Conservation (phyloP, 2,888 invertebrate genomes). For the Tenthredo mesomela region DNA sequence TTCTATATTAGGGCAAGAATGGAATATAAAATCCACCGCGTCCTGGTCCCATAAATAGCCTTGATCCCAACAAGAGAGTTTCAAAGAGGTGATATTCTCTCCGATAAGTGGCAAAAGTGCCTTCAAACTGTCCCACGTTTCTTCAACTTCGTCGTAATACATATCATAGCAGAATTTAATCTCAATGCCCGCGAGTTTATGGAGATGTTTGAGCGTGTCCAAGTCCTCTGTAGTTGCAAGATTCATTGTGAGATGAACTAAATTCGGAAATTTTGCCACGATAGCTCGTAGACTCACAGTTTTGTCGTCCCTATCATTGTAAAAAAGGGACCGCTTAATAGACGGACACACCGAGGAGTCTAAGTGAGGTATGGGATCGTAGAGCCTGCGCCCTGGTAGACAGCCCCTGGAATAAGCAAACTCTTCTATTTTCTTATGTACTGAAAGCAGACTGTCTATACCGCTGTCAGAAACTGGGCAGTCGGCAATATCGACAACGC, state of each 20-base stretch:
- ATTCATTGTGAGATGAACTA: neutral
- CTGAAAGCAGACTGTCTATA: conserved; percentile 12
- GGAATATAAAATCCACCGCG: neutral
- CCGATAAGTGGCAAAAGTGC: neutral
- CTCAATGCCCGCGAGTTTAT: neutral
- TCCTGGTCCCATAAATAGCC: neutral
- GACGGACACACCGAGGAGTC: neutral
- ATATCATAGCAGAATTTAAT: neutral
- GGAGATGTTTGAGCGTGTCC: neutral
- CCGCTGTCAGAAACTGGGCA: neutral
- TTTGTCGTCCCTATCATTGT: neutral
- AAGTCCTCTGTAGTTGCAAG: neutral
- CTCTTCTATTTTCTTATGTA: conserved; percentile 9
- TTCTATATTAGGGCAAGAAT: neutral
- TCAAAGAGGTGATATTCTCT: neutral
- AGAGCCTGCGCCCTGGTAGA: too few relatives aligned
- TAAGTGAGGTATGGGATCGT: neutral
- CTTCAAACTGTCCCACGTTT: neutral
- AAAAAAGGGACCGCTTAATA: neutral
- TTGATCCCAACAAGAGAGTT: neutral
- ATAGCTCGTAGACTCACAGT: neutral
- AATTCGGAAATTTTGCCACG: conserved; percentile 9
- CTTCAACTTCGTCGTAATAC: neutral
- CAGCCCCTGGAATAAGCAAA: neutral
- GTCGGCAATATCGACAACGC: neutral